phyloP scores from a whole-genome alignment of 2,113 vertebrate species.

The Gallinago media region DNA sequence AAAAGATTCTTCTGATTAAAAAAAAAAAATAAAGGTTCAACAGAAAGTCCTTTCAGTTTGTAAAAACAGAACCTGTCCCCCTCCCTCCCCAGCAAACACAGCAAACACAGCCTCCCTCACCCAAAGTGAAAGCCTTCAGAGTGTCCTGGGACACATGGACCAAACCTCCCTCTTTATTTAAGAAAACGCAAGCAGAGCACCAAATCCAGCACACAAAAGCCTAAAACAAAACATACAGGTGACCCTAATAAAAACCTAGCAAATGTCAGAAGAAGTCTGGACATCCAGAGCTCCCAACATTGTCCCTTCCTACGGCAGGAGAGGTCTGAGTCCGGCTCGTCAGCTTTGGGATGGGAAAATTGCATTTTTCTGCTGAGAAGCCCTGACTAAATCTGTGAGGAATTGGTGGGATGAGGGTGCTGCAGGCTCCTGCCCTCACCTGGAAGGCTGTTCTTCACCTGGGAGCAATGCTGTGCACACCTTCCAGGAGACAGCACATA shows the following conservation, averaged over 20 bases:
- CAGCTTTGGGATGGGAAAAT: neutral
- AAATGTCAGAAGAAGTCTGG: neutral
- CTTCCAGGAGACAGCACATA: neutral
- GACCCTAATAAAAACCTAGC: neutral
- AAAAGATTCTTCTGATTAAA: neutral
- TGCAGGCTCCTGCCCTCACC: rapidly evolving
- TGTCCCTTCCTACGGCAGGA: neutral
- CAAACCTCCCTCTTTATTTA: neutral
- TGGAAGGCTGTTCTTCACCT: neutral
- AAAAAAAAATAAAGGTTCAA: neutral
- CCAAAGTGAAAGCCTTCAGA: neutral
- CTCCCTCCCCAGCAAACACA: neutral
- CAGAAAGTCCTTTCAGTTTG: neutral
- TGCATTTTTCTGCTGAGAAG: neutral
- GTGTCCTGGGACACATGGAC: neutral
- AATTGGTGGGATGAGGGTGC: neutral
- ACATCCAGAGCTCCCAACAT: neutral
- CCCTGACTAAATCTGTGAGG: neutral
- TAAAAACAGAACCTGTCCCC: neutral
- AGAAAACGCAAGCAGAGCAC: neutral
- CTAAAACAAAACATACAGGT: neutral
- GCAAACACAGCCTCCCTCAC: neutral
- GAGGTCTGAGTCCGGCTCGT: neutral
- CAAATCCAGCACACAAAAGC: neutral
- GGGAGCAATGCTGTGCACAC: neutral